phyloP scores from a whole-genome alignment of 37 sponge, comb jelly and placozoan genomes.

The Amphimedon queenslandica region DNA sequence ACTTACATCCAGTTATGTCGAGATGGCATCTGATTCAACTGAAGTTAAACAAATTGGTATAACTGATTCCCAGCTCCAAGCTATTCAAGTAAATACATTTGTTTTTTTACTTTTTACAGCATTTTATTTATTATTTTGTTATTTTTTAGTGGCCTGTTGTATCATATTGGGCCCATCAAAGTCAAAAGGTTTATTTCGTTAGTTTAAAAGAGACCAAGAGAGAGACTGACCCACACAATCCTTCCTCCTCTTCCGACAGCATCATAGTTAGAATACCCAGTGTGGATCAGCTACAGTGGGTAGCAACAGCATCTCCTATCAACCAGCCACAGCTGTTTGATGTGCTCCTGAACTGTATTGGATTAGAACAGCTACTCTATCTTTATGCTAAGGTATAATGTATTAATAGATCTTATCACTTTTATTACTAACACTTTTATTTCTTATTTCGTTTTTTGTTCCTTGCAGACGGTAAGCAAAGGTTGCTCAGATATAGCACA shows the following conservation, averaged over 20 bases:
- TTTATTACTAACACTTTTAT: neutral
- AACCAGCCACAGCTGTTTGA: slow-evolving; percentile 51
- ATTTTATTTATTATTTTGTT: too few species aligned
- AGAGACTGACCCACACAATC: neutral
- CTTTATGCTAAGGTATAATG: slow-evolving; percentile 74
- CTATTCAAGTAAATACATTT: too few species aligned
- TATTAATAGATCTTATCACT: neutral
- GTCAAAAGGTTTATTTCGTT: slow-evolving; percentile 17
- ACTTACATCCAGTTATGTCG: neutral
- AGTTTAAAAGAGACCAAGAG: neutral
- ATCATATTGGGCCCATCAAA: slow-evolving; percentile 43
- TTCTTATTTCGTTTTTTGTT: neutral
- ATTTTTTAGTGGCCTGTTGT: slow-evolving; percentile 56
- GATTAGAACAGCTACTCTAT: slow-evolving; percentile 67
- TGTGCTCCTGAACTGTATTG: slow-evolving; percentile 44
- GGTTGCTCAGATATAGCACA: slow-evolving; percentile 40
- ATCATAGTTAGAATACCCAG: slow-evolving; percentile 13
- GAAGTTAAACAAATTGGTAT: neutral
- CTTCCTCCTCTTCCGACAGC: neutral
- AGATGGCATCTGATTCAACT: neutral
- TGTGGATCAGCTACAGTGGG: slow-evolving; percentile 33
- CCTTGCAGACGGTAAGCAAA: slow-evolving; percentile 55
- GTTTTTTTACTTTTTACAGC: too few species aligned
- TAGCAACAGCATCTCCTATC: slow-evolving; percentile 28
- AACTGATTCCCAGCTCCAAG: too few species aligned